These are phyloP conservation scores for Polia nebulosa DNA, from an alignment of 2,888 invertebrate genomes.

Conservation along the genomic window DNA sequence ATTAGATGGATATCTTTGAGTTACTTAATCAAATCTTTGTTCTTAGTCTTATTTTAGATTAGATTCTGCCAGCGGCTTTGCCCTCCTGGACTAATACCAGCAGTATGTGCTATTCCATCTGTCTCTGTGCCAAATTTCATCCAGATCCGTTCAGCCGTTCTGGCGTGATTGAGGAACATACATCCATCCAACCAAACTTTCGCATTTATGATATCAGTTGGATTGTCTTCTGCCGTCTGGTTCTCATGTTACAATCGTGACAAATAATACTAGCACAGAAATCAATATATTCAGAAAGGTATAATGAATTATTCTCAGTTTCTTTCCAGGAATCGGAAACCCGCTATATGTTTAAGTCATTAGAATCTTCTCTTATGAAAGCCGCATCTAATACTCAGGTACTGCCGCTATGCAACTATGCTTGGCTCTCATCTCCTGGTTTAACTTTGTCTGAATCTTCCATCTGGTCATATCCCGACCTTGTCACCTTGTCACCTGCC, in stretches of 20 bases:
- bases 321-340: background rate
- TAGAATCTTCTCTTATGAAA: background rate
- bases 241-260: background rate
- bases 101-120: no score
- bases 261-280: no score
- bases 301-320: background rate
- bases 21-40: background rate
- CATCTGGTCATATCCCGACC: background rate
- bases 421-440: background rate
- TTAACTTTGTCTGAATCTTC: background rate
- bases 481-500: no score
- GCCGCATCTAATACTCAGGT: background rate
- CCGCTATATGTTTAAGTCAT: background rate
- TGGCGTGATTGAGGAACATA: no score
- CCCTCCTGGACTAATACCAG: no score
- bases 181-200: no score
- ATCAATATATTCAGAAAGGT: background rate
- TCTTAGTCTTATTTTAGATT: no score
- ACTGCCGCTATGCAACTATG: background rate
- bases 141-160: no score
- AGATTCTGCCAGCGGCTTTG: no score
- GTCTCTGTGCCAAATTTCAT: no score
- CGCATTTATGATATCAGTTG: no score
- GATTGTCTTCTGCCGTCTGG: no score
- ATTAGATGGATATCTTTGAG: conserved; percentile 6